Conservation (phyloP, 2,797 vertebrate genomes). For the Mycteria americana region DNA sequence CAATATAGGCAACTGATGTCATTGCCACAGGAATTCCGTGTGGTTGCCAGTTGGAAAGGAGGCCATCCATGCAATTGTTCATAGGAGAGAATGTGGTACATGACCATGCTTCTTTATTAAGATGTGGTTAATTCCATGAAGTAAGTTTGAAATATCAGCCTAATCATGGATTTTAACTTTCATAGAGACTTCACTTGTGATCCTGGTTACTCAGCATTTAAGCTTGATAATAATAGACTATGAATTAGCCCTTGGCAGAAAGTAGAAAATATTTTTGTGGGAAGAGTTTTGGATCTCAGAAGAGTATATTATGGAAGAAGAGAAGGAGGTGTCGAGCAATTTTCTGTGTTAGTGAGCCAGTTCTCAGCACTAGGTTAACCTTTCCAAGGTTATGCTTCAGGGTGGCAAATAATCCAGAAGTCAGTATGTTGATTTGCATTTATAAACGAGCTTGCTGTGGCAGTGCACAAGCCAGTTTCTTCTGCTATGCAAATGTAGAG, state of each 20-base stretch:
- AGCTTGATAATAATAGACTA: neutral
- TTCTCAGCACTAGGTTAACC: neutral
- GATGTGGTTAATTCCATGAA: neutral
- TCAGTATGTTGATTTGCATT: neutral
- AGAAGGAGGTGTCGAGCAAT: neutral
- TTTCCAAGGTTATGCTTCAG: neutral
- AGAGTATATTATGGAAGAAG: neutral
- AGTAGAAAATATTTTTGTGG: neutral
- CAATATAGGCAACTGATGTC: neutral
- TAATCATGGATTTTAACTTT: neutral
- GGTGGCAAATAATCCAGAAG: neutral
- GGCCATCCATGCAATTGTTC: neutral
- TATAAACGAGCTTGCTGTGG: neutral
- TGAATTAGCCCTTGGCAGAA: neutral
- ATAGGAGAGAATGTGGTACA: neutral
- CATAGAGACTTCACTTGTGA: neutral
- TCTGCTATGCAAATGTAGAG: neutral
- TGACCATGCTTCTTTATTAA: neutral
- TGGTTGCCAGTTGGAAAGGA: neutral
- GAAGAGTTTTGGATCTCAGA: neutral
- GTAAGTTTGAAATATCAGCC: neutral
- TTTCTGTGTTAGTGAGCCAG: neutral
- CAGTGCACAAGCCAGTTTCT: neutral
- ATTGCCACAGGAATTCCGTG: neutral
- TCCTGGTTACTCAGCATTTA: neutral